phyloP scores from a whole-genome alignment of 2,888 invertebrate genomes.

The Eupelmus urozonus region DNA sequence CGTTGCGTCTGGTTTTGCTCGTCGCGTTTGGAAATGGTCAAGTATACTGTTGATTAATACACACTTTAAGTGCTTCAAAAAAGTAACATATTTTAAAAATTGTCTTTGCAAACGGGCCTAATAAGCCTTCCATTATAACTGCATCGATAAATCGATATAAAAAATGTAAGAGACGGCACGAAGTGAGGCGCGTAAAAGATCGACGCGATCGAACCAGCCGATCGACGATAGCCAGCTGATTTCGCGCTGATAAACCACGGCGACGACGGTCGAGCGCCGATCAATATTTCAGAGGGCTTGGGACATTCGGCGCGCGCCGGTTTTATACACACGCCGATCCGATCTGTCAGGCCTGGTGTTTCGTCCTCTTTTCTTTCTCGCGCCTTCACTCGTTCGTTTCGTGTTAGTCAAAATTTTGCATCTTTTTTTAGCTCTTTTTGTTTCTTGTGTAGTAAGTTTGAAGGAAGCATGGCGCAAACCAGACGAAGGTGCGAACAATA shows the following conservation, averaged over 20 bases:
- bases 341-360: neutral
- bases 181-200: neutral
- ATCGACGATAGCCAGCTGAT: conserved; percentile 24
- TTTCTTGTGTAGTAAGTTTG: too few relatives aligned
- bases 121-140: too few relatives aligned
- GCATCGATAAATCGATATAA: neutral
- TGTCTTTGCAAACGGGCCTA: too few relatives aligned
- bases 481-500: too few relatives aligned
- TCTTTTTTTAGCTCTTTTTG: neutral
- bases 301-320: neutral
- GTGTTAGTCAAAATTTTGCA: neutral
- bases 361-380: neutral
- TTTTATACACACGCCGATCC: neutral
- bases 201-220: neutral
- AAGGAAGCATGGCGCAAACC: too few relatives aligned
- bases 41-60: too few relatives aligned
- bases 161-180: neutral
- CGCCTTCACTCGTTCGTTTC: neutral
- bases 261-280: neutral
- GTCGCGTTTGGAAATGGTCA: too few relatives aligned
- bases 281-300: conserved; percentile 14
- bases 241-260: conserved; percentile 24
- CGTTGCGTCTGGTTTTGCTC: conserved; percentile 10
- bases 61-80: too few relatives aligned
- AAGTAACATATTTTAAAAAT: too few relatives aligned